Conservation (phyloP, 2,888 invertebrate genomes). For the Watsonalla cultraria region DNA sequence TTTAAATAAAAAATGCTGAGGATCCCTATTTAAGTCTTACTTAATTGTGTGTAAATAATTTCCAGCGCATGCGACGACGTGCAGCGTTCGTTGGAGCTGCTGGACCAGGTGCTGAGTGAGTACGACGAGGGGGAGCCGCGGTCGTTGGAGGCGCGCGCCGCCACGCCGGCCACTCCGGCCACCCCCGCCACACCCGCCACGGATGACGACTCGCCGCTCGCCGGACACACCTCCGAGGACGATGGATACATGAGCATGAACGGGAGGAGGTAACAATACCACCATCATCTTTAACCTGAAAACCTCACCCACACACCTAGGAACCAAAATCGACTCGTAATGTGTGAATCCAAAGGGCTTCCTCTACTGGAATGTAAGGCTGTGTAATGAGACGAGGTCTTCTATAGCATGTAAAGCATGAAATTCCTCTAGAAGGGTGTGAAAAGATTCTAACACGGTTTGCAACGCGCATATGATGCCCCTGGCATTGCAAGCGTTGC, state of each 20-base stretch:
- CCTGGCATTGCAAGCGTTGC: too few relatives aligned
- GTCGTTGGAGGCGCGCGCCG: conserved; percentile 68
- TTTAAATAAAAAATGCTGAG: too few relatives aligned
- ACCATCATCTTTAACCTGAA: neutral
- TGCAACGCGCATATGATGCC: too few relatives aligned
- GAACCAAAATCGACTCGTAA: too few relatives aligned
- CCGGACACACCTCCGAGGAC: conserved; percentile 92
- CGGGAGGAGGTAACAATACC: conserved; percentile 81
- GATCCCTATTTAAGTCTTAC: too few relatives aligned
- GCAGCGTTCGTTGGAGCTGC: conserved; percentile 90
- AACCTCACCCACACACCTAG: too few relatives aligned
- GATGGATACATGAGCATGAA: conserved; percentile 96
- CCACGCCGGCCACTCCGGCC: conserved; percentile 73
- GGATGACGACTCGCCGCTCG: conserved; percentile 87
- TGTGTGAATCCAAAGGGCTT: too few relatives aligned
- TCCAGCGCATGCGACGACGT: conserved; percentile 91
- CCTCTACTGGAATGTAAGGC: too few relatives aligned
- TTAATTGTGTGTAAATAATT: conserved; percentile 20
- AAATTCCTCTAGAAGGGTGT: too few relatives aligned
- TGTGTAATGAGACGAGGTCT: too few relatives aligned
- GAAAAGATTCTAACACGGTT: too few relatives aligned
- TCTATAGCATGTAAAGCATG: too few relatives aligned
- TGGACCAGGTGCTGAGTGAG: conserved; percentile 93
- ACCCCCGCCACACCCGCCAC: conserved; percentile 78
- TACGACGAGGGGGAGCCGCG: conserved; percentile 88